Conservation (phyloP, 2,888 invertebrate genomes). For the Steinernema hermaphroditum region DNA sequence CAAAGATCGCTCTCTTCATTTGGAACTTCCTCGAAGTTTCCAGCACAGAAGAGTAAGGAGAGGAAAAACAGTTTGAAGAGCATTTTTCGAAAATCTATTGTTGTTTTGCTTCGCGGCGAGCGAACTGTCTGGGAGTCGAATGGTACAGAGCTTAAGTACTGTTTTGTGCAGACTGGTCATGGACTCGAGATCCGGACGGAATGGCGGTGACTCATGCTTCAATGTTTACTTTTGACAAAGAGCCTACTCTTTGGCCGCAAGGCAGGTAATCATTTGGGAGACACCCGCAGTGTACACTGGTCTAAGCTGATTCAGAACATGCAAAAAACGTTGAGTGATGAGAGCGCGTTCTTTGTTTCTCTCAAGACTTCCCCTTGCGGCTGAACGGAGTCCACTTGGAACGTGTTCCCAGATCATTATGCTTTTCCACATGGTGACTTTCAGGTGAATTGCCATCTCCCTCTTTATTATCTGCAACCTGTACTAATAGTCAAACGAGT, state of each 20-base stretch:
- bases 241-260: slow-evolving; percentile 10
- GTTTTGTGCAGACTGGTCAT: slow-evolving; percentile 19
- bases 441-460: no score
- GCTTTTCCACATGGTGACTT: no score
- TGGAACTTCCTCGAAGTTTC: background rate
- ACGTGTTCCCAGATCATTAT: no score
- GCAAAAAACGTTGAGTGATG: no score
- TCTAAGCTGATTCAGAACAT: no score
- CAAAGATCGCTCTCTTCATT: slow-evolving; percentile 14
- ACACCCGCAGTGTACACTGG: background rate
- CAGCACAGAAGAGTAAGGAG: background rate
- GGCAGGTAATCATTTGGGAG: slow-evolving; percentile 25
- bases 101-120: slow-evolving; percentile 15
- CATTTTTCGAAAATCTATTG: slow-evolving; percentile 13
- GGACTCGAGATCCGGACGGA: slow-evolving; percentile 29
- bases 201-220: slow-evolving; percentile 19
- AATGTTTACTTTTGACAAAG: slow-evolving; percentile 18
- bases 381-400: no score
- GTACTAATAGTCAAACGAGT: no score
- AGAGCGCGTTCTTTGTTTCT: no score
- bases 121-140: background rate
- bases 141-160: slow-evolving; percentile 21
- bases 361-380: no score
- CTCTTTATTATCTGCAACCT: no score
- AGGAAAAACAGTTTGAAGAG: background rate